A percentile compares a stretch with the other conserved stretches of the same genome.
Conservation (phyloP, 2,888 invertebrate species). For the Drosophila kambysellisi region DNA sequence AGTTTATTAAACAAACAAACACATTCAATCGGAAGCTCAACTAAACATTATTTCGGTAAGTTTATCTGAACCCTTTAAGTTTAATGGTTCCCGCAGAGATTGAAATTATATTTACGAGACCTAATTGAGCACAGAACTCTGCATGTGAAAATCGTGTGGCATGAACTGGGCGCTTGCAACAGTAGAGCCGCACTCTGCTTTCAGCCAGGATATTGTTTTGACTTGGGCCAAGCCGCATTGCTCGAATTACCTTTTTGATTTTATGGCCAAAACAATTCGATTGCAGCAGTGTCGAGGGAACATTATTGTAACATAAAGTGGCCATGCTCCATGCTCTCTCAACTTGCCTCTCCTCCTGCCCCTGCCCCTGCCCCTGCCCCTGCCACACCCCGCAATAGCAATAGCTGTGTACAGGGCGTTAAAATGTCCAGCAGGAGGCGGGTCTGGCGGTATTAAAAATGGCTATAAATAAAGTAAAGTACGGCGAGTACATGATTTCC, state of each 20-base stretch:
- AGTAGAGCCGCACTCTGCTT: not conserved
- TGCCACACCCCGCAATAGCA: constrained; percentile 7
- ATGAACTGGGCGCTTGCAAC: not conserved
- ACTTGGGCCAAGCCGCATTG: constrained; percentile 28
- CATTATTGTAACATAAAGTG: constrained; percentile 82
- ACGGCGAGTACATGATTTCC: constrained; percentile 83
- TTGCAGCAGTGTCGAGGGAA: constrained; percentile 77
- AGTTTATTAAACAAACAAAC: constrained; percentile 7
- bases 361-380: constrained; percentile 1
- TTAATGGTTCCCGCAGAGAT: not conserved
- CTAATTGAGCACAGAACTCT: not conserved
- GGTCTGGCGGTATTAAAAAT: constrained; percentile 80
- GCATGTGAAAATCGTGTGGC: constrained; percentile 12
- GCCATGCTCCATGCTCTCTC: constrained; percentile 33
- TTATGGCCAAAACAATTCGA: constrained; percentile 82
- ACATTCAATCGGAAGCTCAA: not conserved
- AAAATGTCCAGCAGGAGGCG: constrained; percentile 72
- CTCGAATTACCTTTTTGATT: constrained; percentile 79
- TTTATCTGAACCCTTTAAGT: not conserved
- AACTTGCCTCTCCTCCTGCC: constrained; percentile 1
- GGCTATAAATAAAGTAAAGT: constrained; percentile 84
- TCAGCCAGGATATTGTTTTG: constrained; percentile 11
- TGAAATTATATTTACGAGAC: not conserved
- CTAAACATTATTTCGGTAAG: constrained; percentile 31
- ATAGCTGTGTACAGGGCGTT: constrained; percentile 56